A percentile compares a stretch with the other conserved stretches of the same genome.
Conservation (phyloP, 2,797 vertebrate genomes). For the Distichodus sexfasciatus region DNA sequence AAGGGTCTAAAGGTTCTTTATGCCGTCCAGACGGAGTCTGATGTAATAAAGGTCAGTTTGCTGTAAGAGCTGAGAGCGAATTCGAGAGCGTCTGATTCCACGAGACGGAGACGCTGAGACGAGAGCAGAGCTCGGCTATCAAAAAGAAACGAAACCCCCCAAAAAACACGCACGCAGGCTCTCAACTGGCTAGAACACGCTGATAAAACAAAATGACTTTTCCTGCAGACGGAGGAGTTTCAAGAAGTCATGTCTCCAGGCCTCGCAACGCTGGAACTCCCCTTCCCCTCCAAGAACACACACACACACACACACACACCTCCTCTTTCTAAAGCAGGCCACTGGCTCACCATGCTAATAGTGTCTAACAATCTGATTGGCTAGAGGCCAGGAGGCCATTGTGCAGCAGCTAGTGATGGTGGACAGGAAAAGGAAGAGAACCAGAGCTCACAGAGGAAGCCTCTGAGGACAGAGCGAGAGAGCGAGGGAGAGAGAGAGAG, state of each 20-base stretch:
- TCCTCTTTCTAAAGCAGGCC: conserved; percentile 56
- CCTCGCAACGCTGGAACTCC: conserved; percentile 22
- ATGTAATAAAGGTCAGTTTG: conserved; percentile 21
- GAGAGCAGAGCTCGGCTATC: conserved; percentile 3
- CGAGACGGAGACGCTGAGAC: not conserved
- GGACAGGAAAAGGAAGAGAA: conserved; percentile 93
- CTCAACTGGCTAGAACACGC: conserved; percentile 18
- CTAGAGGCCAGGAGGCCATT: conserved; percentile 76
- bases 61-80: conserved; percentile 11
- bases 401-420: conserved; percentile 77
- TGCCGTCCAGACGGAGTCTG: conserved; percentile 13
- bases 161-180: conserved; percentile 33
- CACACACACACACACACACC: conserved; percentile 33
- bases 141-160: no score
- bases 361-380: conserved; percentile 80
- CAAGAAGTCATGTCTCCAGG: conserved; percentile 25
- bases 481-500: conserved; percentile 18
- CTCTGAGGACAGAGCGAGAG: conserved; percentile 68
- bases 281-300: conserved; percentile 26
- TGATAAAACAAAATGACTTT: conserved; percentile 41
- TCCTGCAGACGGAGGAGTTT: conserved; percentile 19
- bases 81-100: not conserved
- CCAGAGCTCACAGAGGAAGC: conserved; percentile 86
- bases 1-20: conserved; percentile 1
- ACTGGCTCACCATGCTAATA: conserved; percentile 63